Base-by-base conservation (phyloP, 1,140 invertebrate genomes). In the Conus ventricosus region DNA sequence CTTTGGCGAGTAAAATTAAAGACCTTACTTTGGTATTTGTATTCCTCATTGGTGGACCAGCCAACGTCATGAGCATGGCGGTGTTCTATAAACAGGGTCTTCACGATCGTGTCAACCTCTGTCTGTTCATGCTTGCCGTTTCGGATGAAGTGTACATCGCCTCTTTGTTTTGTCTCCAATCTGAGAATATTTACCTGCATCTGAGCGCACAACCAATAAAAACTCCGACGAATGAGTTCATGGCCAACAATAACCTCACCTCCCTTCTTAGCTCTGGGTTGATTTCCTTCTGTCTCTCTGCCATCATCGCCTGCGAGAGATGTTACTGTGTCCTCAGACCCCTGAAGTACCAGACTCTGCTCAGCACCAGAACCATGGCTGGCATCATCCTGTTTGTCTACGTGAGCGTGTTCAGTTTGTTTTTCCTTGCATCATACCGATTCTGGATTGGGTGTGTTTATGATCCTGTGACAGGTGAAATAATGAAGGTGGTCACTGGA, bases 41-140 rank as follows among this genome's bases (percentile, higher is more conserved):
- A 13, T 84, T 63, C n/a, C 83, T 84, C 23, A 63, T 63, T 17
- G 83, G 83, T 0, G 54, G 57, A 25, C 83, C 83, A 51, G 63
- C 83, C 27, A 84, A 84, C 39, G 13, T 84, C 63, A 15, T 84
- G n/a, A 84, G 27, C 83, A 84, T 84, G 83, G 39, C 39, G 4
- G 83, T 84, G 54, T 84, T 84, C 83, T 84, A 63, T 57, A 84
- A 63, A 63, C 83, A 84, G n/a, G 83, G 83, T 25, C 55, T 84
- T 20, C 4, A 27, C 27, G 83, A 84, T 23, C 83, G 83, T 17
- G 57, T 84, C 7, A 84, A 84, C 83, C 57, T 84, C 23, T 84
- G 83, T 67, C 83, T 84, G 7, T 84, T 84, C 83, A 63, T 17
- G 5, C 25, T 84, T 0, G 54, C 83, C 27, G 7, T 84, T 6